Base-by-base conservation (phyloP, 2,888 invertebrate genomes). In the Cataglyphis cursor region DNA sequence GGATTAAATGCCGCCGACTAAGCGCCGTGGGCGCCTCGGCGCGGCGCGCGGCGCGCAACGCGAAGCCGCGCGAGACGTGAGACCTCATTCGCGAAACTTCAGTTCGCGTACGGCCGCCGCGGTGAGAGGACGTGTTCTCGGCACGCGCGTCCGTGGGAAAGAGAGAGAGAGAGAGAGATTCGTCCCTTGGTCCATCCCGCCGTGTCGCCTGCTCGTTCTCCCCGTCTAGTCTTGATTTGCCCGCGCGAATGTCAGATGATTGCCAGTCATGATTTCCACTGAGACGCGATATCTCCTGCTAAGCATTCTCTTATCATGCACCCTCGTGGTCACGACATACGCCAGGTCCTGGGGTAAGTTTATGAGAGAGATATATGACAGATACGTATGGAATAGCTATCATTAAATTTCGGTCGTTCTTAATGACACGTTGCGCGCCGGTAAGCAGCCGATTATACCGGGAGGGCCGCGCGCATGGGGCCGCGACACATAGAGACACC, bases 271-370 rank as follows among this genome's bases (percentile, higher is more conserved):
- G 92, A 88, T 90, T 88, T 83, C 85, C 85, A 76, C 85, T 87
- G 87, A 91, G 83, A 89, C 86, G 81, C 86, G 87, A 74, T 38
- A 74, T 48, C 54, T 88, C 38, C 44, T 86, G 35, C 84, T 90
- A 31, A 80, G 87, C 51, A 64, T 85, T 74, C 84, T 89, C 31
- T 74, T 86, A 76, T 85, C 89, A 38, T 84, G 87, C 51, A 83
- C 87, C 68, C 44, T 90, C 35, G 83, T 89, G 28, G 78, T 88
- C 78, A 65, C 87, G 78, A 86, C 72, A 44, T 83, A 89, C 87
- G 93, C 90, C 86, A 92, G 90, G 82, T 90, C 93, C 41, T 94
- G 94, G 94, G 94, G 94, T 94, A 87, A 94, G 94, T 89, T 51
- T 59, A 72, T 80, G 70, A 68, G 57, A 51, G 81, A 41, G 15